Evolutionary conservation across 37 sponge, comb jelly and placozoan species (phyloP), one percentile per base, ranked within the genome.

Genomic region (Beroe forskalii): DNA sequence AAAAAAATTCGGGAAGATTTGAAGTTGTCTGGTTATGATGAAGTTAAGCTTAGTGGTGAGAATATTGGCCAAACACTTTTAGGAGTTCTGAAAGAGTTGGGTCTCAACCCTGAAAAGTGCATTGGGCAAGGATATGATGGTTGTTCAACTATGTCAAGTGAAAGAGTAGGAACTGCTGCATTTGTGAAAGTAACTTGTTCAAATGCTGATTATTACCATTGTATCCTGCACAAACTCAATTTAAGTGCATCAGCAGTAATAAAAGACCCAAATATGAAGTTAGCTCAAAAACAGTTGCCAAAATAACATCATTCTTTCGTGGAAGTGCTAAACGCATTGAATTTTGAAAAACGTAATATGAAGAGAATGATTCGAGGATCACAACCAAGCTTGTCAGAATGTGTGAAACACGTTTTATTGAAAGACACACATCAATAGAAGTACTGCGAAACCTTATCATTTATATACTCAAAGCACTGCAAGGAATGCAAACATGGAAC

Each of bases 91-190:
- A 62, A 90, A 40, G 17, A 35, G 39, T 64, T 62, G 17, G 38
- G 37, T 38, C 67, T 90, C 25, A 64, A 90, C 37, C 37, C 62
- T 35, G 37, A 35, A 2, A 62, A 32, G 37, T 90, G 90, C 61
- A 62, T 90, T 90, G 90, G 90, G 25, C 90, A 62, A 31, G 90
- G 90, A 90, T 90, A 90, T 90, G 90, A 90, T 38, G 89, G 90
- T 62, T 35, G 41, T 38, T 90, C 90, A 90, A 62, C 62, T 9
- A 62, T 90, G 62, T 6, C 64, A 62, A 63, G 90, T 62, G 41
- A 90, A 55, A 35, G 90, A 38, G 66, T 22, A 23, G 90, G 62
- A 32, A 64, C 61, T 62, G 90, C 90, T 30, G 90, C 90, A 32
- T 12, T 27, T 31, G 61, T 90, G 25, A 30, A 62, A 25, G 61